Conservation (phyloP, 2,797 vertebrate species). For the Mus caroli region DNA sequence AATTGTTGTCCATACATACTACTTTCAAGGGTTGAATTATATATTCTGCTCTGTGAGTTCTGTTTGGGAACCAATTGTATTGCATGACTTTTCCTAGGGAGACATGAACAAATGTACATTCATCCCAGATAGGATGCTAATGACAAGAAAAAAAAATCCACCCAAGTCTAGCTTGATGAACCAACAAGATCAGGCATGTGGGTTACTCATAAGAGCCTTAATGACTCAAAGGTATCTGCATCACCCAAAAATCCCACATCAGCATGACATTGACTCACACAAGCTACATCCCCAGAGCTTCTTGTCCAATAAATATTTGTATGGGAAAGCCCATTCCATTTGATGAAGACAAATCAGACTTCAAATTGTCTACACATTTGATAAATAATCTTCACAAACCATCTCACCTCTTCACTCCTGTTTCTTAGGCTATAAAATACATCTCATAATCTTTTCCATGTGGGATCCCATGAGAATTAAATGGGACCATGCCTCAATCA, state of each 20-base stretch:
- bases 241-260: neutral
- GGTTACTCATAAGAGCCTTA: neutral
- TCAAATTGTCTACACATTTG: neutral
- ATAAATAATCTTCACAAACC: neutral
- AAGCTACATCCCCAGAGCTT: neutral
- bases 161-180: neutral
- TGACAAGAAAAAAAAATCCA: neutral
- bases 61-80: neutral
- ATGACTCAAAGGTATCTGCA: neutral
- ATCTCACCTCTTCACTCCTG: neutral
- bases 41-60: neutral
- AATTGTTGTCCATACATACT: neutral
- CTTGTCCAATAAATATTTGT: neutral
- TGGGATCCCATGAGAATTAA: neutral
- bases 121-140: neutral
- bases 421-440: slow-evolving; percentile 28
- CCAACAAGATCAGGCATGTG: neutral
- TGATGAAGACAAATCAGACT: neutral
- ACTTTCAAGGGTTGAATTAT: neutral
- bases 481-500: neutral
- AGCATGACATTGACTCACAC: neutral
- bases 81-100: neutral
- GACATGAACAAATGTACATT: neutral
- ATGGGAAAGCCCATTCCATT: neutral
- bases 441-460: neutral